Evolutionary conservation across 2,797 vertebrate genomes (phyloP), one percentile per base, ranked within the genome.

Genomic region (Enteromius fasciolatus): DNA sequence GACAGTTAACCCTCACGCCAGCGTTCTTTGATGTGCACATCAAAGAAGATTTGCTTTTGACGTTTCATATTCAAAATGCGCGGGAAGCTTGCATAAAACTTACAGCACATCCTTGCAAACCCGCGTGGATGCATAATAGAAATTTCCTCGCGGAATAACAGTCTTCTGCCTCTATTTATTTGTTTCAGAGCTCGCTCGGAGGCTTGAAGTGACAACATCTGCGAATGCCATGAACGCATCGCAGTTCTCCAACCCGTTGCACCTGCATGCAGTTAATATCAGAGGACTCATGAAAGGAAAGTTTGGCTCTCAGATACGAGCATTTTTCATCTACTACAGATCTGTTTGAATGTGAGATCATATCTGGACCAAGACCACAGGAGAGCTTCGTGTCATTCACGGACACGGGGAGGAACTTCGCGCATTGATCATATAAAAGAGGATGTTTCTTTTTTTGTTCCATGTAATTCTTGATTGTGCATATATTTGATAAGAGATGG

Each of bases 71-170:
- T 83, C 84, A 92, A 93, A 94, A 91, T 88, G 89, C 91, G 93
- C 93, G 92, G 92, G 93, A 94, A 94, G 87, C 86, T 84, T 81
- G 68, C 41, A 72, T 66, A 61, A 87, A 86, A 84, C 54, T 81
- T 78, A 87, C 86, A 90, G 88, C 88, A 77, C 85, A 85, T 85
- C 77, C 74, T 85, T 69, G 81, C 61, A 3, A 54, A 82, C 67
- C 76, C 41, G 77, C 25, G 77, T 82, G 86, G 85, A 78, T 81
- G 82, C 66, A 67, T 64, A 25, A 31, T 64, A 66, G 69, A 66
- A 17, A 41, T 25, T 39, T 54, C 76, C 76, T 80, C 73, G 83
- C 79, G 68, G 52, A 83, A 81, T 80, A 76, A 83, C 84, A 69
- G 79, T 81, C 36, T 75, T 70, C 18, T 23, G 39, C 12, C 18